Conservation (phyloP, 2,113 vertebrate species). For the Ahaetulla prasina region DNA sequence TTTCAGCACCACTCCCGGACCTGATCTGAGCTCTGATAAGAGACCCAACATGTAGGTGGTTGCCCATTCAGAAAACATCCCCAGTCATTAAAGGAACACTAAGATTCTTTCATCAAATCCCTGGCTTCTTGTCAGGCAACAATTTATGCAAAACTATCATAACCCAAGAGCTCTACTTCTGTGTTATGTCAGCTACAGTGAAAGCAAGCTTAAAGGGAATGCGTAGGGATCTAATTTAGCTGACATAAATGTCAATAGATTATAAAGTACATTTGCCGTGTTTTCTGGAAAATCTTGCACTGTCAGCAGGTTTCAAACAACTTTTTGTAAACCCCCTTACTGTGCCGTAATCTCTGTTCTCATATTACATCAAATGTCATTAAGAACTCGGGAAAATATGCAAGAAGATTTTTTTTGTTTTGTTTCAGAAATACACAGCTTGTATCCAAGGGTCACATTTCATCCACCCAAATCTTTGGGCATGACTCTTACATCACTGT, state of each 20-base stretch:
- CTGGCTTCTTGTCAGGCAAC: not conserved
- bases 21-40: not conserved
- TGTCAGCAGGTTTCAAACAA: not conserved
- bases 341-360: not conserved
- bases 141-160: not conserved
- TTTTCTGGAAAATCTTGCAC: not conserved
- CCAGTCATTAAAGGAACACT: not conserved
- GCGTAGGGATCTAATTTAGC: not conserved
- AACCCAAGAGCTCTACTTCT: not conserved
- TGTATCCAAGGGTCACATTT: not conserved
- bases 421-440: not conserved
- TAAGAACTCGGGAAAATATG: not conserved
- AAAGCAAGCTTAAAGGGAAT: constrained; percentile 13
- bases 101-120: not conserved
- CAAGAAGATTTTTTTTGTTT: not conserved
- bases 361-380: not conserved
- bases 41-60: not conserved
- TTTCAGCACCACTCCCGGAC: not conserved
- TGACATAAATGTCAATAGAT: not conserved
- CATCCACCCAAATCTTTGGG: not conserved
- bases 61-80: not conserved
- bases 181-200: not conserved
- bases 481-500: not conserved
- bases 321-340: not conserved
- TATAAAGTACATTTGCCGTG: constrained; percentile 1